phyloP scores from a whole-genome alignment of 2,113 vertebrate genomes.

The Thamnophis sirtalis region DNA sequence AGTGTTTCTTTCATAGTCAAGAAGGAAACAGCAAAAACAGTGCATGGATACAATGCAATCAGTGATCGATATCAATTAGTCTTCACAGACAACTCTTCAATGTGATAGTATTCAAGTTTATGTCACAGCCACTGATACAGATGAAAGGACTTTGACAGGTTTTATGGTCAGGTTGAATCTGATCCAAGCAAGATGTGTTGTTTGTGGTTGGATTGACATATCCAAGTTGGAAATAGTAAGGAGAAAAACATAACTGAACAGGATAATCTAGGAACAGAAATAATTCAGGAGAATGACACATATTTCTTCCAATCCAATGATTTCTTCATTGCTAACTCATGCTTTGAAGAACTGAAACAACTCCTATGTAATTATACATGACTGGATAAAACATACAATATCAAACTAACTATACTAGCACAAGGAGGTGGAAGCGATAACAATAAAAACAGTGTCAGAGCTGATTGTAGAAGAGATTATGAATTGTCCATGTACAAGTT shows the following conservation, averaged over 20 bases:
- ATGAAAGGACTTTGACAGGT: background rate
- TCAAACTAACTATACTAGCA: background rate
- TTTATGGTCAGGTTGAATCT: background rate
- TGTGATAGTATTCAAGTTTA: background rate
- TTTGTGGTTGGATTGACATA: background rate
- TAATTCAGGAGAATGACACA: background rate
- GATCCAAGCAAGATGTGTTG: background rate
- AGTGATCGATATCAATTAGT: background rate
- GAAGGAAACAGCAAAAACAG: background rate
- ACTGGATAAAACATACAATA: background rate
- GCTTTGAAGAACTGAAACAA: background rate
- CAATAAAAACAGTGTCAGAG: background rate
- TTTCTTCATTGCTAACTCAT: background rate
- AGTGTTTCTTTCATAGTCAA: background rate
- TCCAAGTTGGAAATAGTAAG: background rate
- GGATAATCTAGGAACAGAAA: background rate
- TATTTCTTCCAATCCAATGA: background rate
- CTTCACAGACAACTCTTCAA: background rate
- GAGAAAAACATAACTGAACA: background rate
- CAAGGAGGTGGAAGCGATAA: background rate
- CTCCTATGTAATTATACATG: background rate
- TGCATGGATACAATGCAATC: background rate
- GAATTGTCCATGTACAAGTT: background rate
- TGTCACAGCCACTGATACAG: background rate
- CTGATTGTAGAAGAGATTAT: background rate